Conservation (phyloP, 2,888 invertebrate genomes). For the Leistus spinibarbis region DNA sequence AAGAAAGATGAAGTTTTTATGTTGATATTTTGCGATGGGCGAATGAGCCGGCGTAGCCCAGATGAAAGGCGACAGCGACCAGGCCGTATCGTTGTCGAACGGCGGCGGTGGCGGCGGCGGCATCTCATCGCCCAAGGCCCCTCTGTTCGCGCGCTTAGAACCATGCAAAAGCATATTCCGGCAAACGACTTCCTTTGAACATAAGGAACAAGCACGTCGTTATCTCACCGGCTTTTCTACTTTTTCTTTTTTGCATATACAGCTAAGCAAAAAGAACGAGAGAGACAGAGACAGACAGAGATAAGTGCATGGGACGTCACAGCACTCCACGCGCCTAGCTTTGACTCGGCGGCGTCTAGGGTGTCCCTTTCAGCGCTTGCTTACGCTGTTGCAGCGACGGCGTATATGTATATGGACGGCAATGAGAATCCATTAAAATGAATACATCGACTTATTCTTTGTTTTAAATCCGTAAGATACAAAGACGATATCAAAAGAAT, state of each 20-base stretch:
- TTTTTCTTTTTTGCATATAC: slow-evolving; percentile 29
- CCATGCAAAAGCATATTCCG: slow-evolving; percentile 3
- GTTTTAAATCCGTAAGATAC: background rate
- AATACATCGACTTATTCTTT: background rate
- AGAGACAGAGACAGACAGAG: too few species aligned
- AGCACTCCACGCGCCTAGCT: background rate
- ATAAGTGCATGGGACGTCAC: background rate
- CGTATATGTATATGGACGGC: background rate
- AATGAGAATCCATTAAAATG: background rate
- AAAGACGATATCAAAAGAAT: background rate
- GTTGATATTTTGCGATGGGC: background rate
- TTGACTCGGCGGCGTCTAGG: background rate
- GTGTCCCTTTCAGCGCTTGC: background rate
- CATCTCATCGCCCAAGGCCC: background rate
- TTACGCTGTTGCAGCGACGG: background rate
- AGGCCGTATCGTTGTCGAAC: background rate
- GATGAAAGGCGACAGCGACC: background rate
- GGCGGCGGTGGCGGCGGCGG: too few species aligned
- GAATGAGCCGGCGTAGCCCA: background rate
- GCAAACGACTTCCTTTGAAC: slow-evolving; percentile 8
- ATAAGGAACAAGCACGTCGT: slow-evolving; percentile 32
- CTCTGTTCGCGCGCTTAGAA: background rate
- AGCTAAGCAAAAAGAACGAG: background rate
- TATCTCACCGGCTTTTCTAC: slow-evolving; percentile 27
- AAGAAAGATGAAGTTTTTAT: background rate